These are phyloP conservation scores for Typhlichthys eigenmanni DNA, from an alignment of 2,797 vertebrate genomes.

Conservation along the genomic window DNA sequence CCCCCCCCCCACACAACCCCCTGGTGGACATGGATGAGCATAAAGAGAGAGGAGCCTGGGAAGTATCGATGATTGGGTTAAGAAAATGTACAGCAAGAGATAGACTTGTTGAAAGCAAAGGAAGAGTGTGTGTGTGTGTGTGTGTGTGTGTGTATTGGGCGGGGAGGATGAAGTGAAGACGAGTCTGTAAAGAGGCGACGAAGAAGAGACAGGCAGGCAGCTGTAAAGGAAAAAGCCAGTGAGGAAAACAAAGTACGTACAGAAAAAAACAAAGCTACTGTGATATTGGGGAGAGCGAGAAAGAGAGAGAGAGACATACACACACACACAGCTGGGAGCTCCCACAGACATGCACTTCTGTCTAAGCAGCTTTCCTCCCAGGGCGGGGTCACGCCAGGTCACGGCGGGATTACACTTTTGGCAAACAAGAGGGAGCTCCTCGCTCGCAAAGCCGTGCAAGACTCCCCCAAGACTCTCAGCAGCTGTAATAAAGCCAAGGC, in stretches of 20 bases:
- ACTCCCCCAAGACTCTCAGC: conserved; percentile 79
- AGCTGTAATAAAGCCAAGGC: conserved; percentile 82
- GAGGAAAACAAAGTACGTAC: conserved; percentile 10
- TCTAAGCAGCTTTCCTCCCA: conserved; percentile 84
- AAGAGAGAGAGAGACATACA: neutral
- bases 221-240: neutral
- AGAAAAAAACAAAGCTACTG: conserved; percentile 16
- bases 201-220: conserved; percentile 2
- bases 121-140: conserved; percentile 11
- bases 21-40: conserved; percentile 26
- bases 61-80: conserved; percentile 31
- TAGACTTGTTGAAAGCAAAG: conserved; percentile 33
- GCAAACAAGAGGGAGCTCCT: conserved; percentile 83
- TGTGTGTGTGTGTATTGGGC: conserved; percentile 2
- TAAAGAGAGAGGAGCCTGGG: conserved; percentile 23
- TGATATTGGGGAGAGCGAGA: neutral
- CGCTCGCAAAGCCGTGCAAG: conserved; percentile 69
- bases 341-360: conserved; percentile 76
- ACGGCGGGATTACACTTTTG: conserved; percentile 83
- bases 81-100: conserved; percentile 21
- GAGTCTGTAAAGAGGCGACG: neutral
- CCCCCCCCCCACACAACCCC: neutral
- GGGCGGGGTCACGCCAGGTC: conserved; percentile 78
- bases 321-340: conserved; percentile 62
- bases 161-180: conserved; percentile 1